These are phyloP conservation scores for Anguilla rostrata DNA, from an alignment of 2,113 vertebrate genomes.

Conservation along the genomic window DNA sequence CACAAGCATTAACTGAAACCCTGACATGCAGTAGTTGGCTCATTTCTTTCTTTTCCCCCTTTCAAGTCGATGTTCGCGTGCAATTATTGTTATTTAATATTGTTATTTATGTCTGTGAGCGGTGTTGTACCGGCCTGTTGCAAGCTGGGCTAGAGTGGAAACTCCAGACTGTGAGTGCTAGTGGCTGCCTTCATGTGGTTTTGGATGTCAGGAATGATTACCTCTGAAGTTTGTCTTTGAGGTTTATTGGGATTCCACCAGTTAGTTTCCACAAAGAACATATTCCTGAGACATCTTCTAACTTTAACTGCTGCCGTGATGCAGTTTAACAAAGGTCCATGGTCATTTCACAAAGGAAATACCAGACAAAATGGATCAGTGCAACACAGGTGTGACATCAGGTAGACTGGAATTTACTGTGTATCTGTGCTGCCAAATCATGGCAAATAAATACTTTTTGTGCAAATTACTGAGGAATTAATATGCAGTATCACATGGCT, in stretches of 20 bases:
- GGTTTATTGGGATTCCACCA: conserved; percentile 11
- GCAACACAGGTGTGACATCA: background rate
- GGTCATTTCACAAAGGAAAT: background rate
- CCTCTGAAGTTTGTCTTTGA: background rate
- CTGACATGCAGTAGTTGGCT: background rate
- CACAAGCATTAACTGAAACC: background rate
- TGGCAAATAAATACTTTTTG: background rate
- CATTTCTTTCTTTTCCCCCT: background rate
- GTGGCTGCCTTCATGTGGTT: conserved; percentile 24
- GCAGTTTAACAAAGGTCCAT: conserved; percentile 4
- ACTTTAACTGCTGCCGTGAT: conserved; percentile 5
- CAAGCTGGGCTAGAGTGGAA: background rate
- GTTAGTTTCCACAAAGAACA: background rate
- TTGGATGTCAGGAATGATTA: conserved; percentile 20
- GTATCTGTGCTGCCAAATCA: background rate
- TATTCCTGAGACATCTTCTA: background rate
- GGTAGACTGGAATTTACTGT: background rate
- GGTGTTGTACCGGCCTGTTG: background rate
- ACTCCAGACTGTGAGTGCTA: background rate
- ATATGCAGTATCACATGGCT: background rate
- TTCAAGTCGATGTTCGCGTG: background rate
- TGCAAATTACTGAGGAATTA: background rate
- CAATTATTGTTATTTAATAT: background rate
- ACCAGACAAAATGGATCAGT: background rate
- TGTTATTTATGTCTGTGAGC: background rate